A percentile compares a stretch with the other conserved stretches of the same genome.
These are phyloP conservation scores for Anticlea derivata DNA, from an alignment of 2,888 invertebrate species.

Conservation along the genomic window DNA sequence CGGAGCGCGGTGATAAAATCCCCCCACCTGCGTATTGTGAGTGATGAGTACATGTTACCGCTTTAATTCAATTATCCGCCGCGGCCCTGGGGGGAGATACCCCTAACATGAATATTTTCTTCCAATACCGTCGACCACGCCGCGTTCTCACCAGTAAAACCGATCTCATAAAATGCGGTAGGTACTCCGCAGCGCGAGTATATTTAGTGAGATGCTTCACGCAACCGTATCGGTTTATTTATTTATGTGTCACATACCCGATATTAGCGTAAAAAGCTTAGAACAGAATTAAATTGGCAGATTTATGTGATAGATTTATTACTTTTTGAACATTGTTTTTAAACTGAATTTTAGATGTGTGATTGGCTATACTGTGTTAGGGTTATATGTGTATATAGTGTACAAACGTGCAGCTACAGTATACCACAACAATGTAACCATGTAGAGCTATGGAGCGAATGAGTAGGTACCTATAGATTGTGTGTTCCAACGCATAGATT, in stretches of 20 bases:
- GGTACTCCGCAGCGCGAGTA: slow-evolving; percentile 27
- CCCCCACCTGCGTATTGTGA: slow-evolving; percentile 56
- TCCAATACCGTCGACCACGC: slow-evolving; percentile 44
- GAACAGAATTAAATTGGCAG: background rate
- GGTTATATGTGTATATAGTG: too few species aligned
- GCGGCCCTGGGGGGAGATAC: slow-evolving; percentile 41
- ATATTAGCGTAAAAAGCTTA: slow-evolving; percentile 6
- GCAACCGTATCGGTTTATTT: slow-evolving; percentile 21
- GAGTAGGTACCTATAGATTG: too few species aligned
- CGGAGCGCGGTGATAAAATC: slow-evolving; percentile 37
- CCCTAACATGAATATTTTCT: slow-evolving; percentile 38
- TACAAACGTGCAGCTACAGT: too few species aligned
- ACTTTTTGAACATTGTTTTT: background rate
- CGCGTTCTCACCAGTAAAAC: slow-evolving; percentile 45
- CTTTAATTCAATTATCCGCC: slow-evolving; percentile 62
- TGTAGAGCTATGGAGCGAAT: too few species aligned
- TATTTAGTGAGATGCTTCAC: slow-evolving; percentile 24
- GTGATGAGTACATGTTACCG: slow-evolving; percentile 58
- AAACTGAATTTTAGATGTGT: too few species aligned
- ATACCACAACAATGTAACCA: too few species aligned
- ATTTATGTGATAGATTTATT: background rate
- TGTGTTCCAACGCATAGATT: too few species aligned
- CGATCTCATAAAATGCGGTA: slow-evolving; percentile 45
- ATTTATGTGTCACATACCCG: slow-evolving; percentile 8
- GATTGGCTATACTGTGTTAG: too few species aligned